Conservation (phyloP, 2,888 invertebrate genomes). For the Ophioninae sp. region DNA sequence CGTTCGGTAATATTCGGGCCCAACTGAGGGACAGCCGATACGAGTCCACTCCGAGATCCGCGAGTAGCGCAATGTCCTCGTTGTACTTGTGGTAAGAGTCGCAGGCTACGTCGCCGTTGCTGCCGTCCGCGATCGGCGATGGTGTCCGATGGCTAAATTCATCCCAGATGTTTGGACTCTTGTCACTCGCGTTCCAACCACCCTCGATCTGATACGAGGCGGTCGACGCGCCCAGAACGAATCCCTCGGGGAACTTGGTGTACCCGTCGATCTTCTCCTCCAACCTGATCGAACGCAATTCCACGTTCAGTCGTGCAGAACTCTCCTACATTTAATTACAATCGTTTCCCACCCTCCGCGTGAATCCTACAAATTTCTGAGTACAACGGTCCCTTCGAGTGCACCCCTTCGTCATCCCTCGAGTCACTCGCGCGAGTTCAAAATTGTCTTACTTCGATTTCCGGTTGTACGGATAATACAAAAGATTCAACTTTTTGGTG, state of each 20-base stretch:
- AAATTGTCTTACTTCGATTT: too few relatives aligned
- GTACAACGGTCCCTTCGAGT: too few relatives aligned
- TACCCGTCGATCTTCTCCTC: too few relatives aligned
- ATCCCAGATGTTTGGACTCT: constrained; percentile 83
- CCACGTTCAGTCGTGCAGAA: too few relatives aligned
- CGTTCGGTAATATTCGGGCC: constrained; percentile 86
- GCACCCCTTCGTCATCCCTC: too few relatives aligned
- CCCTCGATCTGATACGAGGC: constrained; percentile 86
- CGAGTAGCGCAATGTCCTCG: constrained; percentile 77
- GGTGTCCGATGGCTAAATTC: constrained; percentile 81
- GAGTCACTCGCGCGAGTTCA: too few relatives aligned
- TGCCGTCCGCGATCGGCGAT: constrained; percentile 82
- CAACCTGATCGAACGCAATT: too few relatives aligned
- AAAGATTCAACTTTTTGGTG: too few relatives aligned
- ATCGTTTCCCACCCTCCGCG: too few relatives aligned
- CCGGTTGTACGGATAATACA: too few relatives aligned
- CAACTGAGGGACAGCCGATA: constrained; percentile 86
- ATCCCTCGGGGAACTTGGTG: constrained; percentile 64
- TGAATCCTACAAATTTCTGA: too few relatives aligned
- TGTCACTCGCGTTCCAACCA: constrained; percentile 84
- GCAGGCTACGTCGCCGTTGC: constrained; percentile 86
- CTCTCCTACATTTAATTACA: too few relatives aligned
- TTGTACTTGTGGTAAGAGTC: constrained; percentile 87
- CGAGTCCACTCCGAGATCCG: constrained; percentile 66
- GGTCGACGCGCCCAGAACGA: constrained; percentile 76